Evolutionary conservation across 2,797 vertebrate genomes (phyloP), one percentile per base, ranked within the genome.

Genomic region (Vespertilio murinus): DNA sequence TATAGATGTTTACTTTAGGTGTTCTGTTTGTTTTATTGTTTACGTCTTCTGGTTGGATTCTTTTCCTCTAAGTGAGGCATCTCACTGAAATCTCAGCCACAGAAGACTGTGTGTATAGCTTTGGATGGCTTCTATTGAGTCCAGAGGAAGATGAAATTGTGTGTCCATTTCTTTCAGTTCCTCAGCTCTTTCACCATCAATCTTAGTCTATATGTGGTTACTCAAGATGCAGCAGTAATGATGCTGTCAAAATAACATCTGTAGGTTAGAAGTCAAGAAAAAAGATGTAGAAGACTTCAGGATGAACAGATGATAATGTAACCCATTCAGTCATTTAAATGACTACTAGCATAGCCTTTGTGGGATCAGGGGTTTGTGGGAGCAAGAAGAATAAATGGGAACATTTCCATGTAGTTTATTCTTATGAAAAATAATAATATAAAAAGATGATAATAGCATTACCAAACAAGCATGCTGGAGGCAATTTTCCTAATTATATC

Each of bases 401-500:
- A 98, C 98, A 98, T 99, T 98, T 99, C 98, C 98, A 98, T 98
- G 98, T 98, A 99, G 98, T 99, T 99, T 99, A 98, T 98, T 98
- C 98, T 98, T 98, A 98, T 99, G 98, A 97, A 98, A 97, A 97
- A 97, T 97, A 98, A 98, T 98, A 96, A 97, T n/a, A n/a, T n/a
- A 97, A 98, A 98, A 98, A 98, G 98, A 98, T 98, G 98, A 98
- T 98, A 99, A 98, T 97, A 98, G 97, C 98, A 98, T 99, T 98
- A 98, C 98, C 98, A 98, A 99, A 98, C 98, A 96, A 97, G 98
- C 97, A 28, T 95, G 98, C 98, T 98, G 98, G 98, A 98, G 98
- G 98, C 98, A 98, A 99, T 99, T 99, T 99, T 99, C 98, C 98
- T 99, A 99, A 99, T 99, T 99, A 98, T 97, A 93, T 47, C 98